Evolutionary conservation across 2,888 invertebrate genomes (phyloP).

Genomic region (Apamea monoglypha): DNA sequence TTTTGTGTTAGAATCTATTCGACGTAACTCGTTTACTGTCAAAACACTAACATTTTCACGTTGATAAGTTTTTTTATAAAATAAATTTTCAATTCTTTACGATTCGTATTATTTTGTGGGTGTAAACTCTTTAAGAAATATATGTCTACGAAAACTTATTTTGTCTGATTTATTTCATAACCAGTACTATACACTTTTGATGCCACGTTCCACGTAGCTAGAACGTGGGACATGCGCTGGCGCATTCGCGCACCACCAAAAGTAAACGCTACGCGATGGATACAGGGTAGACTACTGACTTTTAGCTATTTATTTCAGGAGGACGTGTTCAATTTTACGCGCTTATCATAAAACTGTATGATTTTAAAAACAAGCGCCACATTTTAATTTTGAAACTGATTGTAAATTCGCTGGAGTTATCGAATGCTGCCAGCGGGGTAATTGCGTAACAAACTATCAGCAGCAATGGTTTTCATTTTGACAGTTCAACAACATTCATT

Average conservation of each 20-base stretch:
- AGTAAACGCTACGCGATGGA: neutral
- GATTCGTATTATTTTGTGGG: constrained; percentile 82
- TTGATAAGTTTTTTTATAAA: constrained; percentile 79
- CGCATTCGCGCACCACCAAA: neutral
- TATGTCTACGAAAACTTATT: constrained; percentile 77
- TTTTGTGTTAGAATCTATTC: constrained; percentile 70
- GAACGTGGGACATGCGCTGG: neutral
- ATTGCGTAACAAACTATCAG: no score
- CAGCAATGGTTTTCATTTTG: no score
- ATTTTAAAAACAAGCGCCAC: neutral
- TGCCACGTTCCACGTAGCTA: neutral
- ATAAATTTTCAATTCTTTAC: constrained; percentile 81
- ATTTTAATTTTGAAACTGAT: neutral
- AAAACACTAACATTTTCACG: constrained; percentile 82
- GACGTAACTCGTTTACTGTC: constrained; percentile 76
- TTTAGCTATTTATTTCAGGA: neutral
- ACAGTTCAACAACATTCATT: no score
- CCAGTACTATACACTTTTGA: neutral
- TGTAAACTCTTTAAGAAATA: constrained; percentile 81
- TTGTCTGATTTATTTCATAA: constrained; percentile 56
- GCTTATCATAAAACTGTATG: neutral
- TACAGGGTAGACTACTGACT: neutral
- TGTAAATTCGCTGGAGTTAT: neutral
- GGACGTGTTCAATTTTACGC: neutral
- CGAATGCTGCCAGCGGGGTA: neutral